phyloP scores from a whole-genome alignment of 2,113 vertebrate genomes.

The Corythaixoides concolor region DNA sequence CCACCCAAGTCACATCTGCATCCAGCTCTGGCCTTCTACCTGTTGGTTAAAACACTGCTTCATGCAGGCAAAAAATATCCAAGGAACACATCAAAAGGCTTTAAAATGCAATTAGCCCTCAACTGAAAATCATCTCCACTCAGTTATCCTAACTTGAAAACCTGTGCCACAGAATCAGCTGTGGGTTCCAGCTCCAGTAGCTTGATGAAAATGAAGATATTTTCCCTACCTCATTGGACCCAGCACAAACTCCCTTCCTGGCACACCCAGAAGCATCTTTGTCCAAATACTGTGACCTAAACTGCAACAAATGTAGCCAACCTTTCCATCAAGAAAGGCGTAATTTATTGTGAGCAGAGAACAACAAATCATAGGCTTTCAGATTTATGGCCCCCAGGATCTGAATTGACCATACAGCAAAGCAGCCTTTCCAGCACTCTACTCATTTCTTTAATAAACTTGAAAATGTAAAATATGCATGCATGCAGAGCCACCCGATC shows the following conservation, averaged over 20 bases:
- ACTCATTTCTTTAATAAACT: constrained; percentile 85
- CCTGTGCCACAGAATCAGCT: not conserved
- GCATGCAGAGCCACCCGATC: constrained; percentile 73
- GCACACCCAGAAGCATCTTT: not conserved
- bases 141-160: not conserved
- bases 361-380: constrained; percentile 70
- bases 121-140: not conserved
- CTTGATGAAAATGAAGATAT: not conserved
- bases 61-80: not conserved
- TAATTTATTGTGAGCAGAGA: constrained; percentile 74
- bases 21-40: not conserved
- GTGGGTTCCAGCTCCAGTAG: not conserved
- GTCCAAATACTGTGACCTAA: constrained; percentile 58
- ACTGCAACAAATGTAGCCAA: constrained; percentile 26
- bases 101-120: not conserved
- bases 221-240: not conserved
- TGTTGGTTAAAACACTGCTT: not conserved
- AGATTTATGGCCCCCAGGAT: constrained; percentile 85
- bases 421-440: constrained; percentile 61
- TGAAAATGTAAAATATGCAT: constrained; percentile 82
- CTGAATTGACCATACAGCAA: constrained; percentile 72
- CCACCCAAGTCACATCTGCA: not conserved
- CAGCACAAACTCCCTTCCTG: not conserved
- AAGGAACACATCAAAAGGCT: not conserved
- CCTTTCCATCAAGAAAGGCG: constrained; percentile 65